Evolutionary conservation across 2,888 invertebrate species (phyloP).

Genomic region (Timema podura): DNA sequence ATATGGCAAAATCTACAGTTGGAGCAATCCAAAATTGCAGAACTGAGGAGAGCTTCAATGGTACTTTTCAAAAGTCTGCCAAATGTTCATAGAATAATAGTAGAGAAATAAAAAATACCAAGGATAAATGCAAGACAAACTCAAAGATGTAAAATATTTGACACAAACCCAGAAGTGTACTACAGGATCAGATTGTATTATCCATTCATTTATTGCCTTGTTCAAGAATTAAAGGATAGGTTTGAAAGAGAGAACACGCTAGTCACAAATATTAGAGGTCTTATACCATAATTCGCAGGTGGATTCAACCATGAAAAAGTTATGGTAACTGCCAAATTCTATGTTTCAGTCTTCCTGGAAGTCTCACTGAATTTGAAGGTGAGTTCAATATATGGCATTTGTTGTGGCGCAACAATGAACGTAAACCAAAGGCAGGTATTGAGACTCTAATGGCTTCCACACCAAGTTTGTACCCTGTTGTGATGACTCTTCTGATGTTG

Average conservation of each 20-base stretch:
- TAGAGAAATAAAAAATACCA: conserved; percentile 1
- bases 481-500: conserved; percentile 6
- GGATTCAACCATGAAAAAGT: background rate
- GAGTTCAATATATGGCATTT: background rate
- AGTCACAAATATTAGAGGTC: conserved; percentile 6
- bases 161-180: conserved; percentile 5
- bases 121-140: background rate
- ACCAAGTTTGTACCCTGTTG: conserved; percentile 8
- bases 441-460: conserved; percentile 5
- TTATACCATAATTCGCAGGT: background rate
- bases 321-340: conserved; percentile 1
- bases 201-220: background rate
- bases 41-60: background rate
- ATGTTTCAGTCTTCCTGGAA: conserved; percentile 14
- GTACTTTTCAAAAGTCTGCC: background rate
- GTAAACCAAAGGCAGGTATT: background rate
- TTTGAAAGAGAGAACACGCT: conserved; percentile 3
- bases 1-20: background rate
- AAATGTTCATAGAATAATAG: background rate
- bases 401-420: background rate
- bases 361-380: conserved; percentile 9
- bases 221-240: conserved; percentile 11
- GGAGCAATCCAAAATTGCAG: conserved; percentile 1
- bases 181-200: conserved; percentile 5
- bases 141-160: background rate